Percentiles rank a stretch among this genome's conserved stretches.
These are phyloP conservation scores for Scophthalmus maximus DNA, from an alignment of 2,113 vertebrate species.

Conservation along the genomic window DNA sequence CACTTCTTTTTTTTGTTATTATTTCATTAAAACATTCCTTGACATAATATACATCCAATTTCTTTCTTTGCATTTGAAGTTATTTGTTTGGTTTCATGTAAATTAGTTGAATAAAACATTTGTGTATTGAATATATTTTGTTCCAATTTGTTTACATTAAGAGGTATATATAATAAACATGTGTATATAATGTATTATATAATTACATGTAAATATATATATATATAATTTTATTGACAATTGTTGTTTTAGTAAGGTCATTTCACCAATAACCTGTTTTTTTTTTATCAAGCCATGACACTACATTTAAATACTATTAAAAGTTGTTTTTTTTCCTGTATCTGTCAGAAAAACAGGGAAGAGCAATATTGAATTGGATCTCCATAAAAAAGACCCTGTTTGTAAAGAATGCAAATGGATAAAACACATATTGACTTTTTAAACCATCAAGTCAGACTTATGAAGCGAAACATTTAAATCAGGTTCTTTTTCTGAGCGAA, in stretches of 20 bases:
- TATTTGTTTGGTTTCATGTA: conserved; percentile 36
- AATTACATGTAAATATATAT: too few relatives aligned
- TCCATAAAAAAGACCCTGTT: too few relatives aligned
- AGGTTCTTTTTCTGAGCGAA: too few relatives aligned
- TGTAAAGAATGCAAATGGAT: too few relatives aligned
- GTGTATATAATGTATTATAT: background rate
- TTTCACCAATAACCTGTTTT: background rate
- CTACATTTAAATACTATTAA: background rate
- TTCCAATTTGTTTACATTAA: background rate
- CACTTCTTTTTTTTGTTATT: conserved; percentile 38
- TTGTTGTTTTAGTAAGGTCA: background rate
- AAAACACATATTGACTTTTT: too few relatives aligned
- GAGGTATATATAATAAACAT: background rate
- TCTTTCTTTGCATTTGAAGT: conserved; percentile 4
- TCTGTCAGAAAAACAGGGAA: background rate
- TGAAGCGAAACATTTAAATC: too few relatives aligned
- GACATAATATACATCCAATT: background rate
- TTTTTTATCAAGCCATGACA: background rate
- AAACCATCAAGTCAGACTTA: too few relatives aligned
- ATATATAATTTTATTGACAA: background rate
- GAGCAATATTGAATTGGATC: background rate
- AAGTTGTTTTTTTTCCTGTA: too few relatives aligned
- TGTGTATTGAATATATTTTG: conserved; percentile 32
- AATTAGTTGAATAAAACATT: conserved; percentile 58
- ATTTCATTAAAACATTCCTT: conserved; percentile 26